Conservation (phyloP, 1,140 invertebrate species). For the Sweltsa coloradensis region DNA sequence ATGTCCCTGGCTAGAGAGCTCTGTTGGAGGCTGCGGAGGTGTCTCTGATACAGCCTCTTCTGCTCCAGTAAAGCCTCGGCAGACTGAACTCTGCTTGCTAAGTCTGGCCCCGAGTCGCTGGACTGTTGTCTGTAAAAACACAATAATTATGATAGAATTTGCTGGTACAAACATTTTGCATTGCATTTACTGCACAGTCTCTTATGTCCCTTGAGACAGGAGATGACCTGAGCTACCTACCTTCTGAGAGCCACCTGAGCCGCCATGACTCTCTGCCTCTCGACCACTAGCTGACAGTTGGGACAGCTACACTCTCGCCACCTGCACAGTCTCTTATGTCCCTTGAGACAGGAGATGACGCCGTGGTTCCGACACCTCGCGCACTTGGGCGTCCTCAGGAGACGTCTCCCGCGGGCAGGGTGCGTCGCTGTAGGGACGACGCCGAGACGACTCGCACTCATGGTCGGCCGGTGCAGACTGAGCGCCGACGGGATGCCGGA, state of each 20-base stretch:
- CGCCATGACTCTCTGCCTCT: conserved; percentile 80
- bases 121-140: conserved; percentile 25
- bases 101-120: conserved; percentile 17
- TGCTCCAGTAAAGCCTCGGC: conserved; percentile 29
- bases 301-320: conserved; percentile 73
- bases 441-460: too few relatives aligned
- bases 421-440: background rate
- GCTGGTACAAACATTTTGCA: too few relatives aligned
- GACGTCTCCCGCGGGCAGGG: conserved; percentile 5
- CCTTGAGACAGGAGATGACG: conserved; percentile 75
- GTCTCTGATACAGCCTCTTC: conserved; percentile 31
- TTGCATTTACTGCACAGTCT: too few relatives aligned
- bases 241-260: conserved; percentile 51
- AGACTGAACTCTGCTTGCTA: conserved; percentile 23
- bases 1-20: conserved; percentile 22
- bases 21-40: conserved; percentile 31
- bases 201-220: background rate
- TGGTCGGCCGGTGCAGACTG: too few relatives aligned
- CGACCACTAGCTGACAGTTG: conserved; percentile 76
- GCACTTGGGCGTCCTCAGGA: conserved; percentile 66
- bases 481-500: too few relatives aligned
- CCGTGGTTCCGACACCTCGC: conserved; percentile 81
- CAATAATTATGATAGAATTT: too few relatives aligned
- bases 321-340: conserved; percentile 68
- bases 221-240: conserved; percentile 15